A percentile compares a stretch with the other conserved stretches of the same genome.
Evolutionary conservation across 1,140 invertebrate genomes (phyloP).

Genomic region (Drosophila nebulosa): DNA sequence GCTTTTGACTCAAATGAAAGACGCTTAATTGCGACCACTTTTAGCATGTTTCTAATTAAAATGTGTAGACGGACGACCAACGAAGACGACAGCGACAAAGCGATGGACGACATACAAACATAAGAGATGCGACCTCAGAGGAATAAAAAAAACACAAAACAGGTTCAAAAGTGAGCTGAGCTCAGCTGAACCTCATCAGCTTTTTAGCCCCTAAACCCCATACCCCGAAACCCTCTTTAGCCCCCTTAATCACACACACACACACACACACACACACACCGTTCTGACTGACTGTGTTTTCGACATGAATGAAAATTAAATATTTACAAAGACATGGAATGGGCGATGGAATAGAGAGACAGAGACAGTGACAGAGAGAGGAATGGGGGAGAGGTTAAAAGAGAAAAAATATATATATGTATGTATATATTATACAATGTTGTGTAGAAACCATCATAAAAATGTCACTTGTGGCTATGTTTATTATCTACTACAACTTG

Average conservation of each 20-base stretch:
- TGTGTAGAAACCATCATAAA: constrained; percentile 30
- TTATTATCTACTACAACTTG: constrained; percentile 20
- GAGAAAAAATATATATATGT: too few species aligned
- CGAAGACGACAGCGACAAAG: not conserved
- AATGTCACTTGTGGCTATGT: constrained; percentile 44
- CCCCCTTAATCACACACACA: not conserved
- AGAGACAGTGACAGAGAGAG: too few species aligned
- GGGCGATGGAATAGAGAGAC: not conserved
- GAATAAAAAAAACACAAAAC: constrained; percentile 30
- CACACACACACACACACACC: not conserved
- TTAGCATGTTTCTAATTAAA: constrained; percentile 49
- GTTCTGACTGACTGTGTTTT: not conserved
- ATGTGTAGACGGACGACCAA: constrained; percentile 20
- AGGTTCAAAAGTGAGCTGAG: constrained; percentile 22
- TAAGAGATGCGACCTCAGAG: constrained; percentile 1
- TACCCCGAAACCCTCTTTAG: not conserved
- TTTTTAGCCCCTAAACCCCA: not conserved
- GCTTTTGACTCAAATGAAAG: constrained; percentile 3
- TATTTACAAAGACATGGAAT: constrained; percentile 10
- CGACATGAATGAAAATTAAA: constrained; percentile 62
- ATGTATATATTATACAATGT: constrained; percentile 2
- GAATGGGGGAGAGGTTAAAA: not conserved
- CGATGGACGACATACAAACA: constrained; percentile 5
- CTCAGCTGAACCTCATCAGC: constrained; percentile 24
- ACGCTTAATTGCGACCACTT: constrained; percentile 51